A percentile compares a stretch with the other conserved stretches of the same genome.
Conservation (phyloP, 2,888 invertebrate species). For the Cinara cedri region DNA sequence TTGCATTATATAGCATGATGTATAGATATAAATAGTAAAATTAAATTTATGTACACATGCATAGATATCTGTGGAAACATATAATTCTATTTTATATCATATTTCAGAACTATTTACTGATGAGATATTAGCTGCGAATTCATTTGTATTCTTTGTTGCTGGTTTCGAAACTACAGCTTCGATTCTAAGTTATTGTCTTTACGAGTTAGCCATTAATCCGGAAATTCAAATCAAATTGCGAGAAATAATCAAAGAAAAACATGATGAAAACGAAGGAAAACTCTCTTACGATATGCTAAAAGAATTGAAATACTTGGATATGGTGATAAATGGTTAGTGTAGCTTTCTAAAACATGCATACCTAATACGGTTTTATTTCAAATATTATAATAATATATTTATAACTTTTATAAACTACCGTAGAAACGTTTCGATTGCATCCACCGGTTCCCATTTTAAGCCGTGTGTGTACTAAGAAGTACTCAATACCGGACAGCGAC, state of each 20-base stretch:
- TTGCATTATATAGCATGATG: too few relatives aligned
- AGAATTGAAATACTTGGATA: conserved; percentile 68
- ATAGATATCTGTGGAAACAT: too few relatives aligned
- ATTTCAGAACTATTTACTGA: conserved; percentile 63
- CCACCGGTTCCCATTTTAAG: conserved; percentile 67
- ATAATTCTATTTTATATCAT: background rate
- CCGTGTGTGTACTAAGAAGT: conserved; percentile 66
- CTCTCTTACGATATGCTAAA: conserved; percentile 67
- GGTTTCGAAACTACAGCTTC: conserved; percentile 72
- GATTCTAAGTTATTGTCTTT: conserved; percentile 67
- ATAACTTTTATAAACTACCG: background rate
- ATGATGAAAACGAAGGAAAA: conserved; percentile 64
- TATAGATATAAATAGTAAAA: too few relatives aligned
- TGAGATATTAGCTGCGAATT: conserved; percentile 66
- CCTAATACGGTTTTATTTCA: background rate
- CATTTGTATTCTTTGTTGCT: conserved; percentile 69
- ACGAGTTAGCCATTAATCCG: conserved; percentile 66
- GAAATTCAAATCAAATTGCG: conserved; percentile 65
- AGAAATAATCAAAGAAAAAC: conserved; percentile 64
- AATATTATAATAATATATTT: background rate
- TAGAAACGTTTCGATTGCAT: conserved; percentile 69
- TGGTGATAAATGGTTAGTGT: conserved; percentile 66
- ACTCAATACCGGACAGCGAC: conserved; percentile 66
- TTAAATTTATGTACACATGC: too few relatives aligned
- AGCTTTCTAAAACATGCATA: background rate